phyloP scores from a whole-genome alignment of 1,140 invertebrate genomes.

The Pseudomyrmex sp. region DNA sequence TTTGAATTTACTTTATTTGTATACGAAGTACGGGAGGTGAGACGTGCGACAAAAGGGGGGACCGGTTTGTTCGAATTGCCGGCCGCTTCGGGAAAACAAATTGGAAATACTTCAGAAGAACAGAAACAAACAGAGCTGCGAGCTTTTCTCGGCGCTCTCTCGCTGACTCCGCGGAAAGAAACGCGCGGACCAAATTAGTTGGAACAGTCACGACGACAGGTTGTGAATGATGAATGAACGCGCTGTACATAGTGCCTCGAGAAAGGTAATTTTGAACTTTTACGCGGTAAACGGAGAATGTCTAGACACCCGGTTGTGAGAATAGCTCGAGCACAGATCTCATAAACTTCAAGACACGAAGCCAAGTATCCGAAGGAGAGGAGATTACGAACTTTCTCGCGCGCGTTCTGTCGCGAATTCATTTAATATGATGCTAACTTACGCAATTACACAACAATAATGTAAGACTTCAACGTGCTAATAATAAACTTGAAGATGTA shows the following conservation, averaged over 20 bases:
- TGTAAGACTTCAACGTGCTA: neutral
- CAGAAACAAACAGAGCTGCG: constrained; percentile 29
- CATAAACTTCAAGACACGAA: constrained; percentile 38
- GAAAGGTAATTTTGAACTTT: constrained; percentile 61
- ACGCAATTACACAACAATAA: constrained; percentile 34
- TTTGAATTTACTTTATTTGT: constrained; percentile 11
- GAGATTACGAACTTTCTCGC: constrained; percentile 21
- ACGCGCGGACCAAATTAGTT: constrained; percentile 56
- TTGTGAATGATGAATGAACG: constrained; percentile 60
- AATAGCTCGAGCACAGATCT: constrained; percentile 39
- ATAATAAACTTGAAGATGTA: neutral
- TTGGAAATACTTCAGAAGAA: constrained; percentile 37
- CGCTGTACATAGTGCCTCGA: constrained; percentile 36
- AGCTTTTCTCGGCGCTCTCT: constrained; percentile 18
- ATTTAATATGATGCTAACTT: constrained; percentile 46
- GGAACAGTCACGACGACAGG: constrained; percentile 59
- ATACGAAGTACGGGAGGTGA: neutral
- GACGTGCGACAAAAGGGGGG: neutral
- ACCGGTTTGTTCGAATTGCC: constrained; percentile 11
- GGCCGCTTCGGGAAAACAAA: constrained; percentile 44
- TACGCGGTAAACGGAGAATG: constrained; percentile 28
- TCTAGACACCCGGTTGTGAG: constrained; percentile 40
- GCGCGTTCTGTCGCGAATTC: neutral
- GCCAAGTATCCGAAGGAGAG: neutral
- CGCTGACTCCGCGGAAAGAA: constrained; percentile 49